phyloP scores from a whole-genome alignment of 2,113 vertebrate genomes.

The Bombycilla garrulus region DNA sequence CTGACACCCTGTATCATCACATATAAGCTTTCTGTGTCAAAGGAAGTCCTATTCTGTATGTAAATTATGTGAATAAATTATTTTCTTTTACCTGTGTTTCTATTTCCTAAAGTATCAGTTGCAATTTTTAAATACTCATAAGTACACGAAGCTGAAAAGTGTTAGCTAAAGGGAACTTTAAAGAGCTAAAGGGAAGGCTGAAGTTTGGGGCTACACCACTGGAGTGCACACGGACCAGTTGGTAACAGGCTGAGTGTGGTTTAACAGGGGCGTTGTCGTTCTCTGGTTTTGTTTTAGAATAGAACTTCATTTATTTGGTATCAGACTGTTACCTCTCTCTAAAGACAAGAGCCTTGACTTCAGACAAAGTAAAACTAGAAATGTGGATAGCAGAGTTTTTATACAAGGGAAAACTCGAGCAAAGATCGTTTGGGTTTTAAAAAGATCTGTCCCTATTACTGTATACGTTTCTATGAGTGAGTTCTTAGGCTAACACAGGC shows the following conservation, averaged over 20 bases:
- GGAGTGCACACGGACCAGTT: fast-evolving
- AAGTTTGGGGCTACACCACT: background rate
- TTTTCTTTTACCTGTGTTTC: slow-evolving; percentile 64
- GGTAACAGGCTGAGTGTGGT: no score
- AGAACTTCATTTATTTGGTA: background rate
- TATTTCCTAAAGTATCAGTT: background rate
- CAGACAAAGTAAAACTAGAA: background rate
- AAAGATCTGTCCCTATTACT: fast-evolving
- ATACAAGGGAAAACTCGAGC: background rate
- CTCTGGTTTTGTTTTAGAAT: background rate
- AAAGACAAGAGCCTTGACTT: background rate
- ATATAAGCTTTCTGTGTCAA: slow-evolving; percentile 65
- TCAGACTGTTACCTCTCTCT: background rate
- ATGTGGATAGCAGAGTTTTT: background rate
- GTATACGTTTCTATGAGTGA: background rate
- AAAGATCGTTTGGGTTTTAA: background rate
- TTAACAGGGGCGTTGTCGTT: fast-evolving
- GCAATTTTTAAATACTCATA: background rate
- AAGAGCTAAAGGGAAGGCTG: background rate
- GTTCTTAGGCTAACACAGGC: background rate
- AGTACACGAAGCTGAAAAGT: fast-evolving
- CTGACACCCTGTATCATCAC: background rate
- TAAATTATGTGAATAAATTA: slow-evolving; percentile 77
- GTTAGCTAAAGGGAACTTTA: no score
- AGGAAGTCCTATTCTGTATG: slow-evolving; percentile 64